phyloP scores from a whole-genome alignment of 2,797 vertebrate genomes.

The Catostomus latipinnis region DNA sequence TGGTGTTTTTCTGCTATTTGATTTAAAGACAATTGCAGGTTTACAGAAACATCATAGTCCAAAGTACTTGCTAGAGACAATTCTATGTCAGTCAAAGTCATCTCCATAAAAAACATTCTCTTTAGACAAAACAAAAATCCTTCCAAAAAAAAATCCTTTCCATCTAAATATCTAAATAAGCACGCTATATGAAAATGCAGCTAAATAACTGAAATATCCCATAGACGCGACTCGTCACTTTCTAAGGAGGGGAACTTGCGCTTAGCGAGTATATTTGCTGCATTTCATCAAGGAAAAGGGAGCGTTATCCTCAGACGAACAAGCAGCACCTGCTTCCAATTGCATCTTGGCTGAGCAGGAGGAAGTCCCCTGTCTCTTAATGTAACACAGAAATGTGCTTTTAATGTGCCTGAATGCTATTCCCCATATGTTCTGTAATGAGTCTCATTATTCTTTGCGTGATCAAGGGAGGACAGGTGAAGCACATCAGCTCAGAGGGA shows the following conservation, averaged over 20 bases:
- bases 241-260: neutral
- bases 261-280: neutral
- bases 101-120: neutral
- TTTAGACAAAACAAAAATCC: neutral
- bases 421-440: slow-evolving; percentile 58
- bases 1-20: too few relatives aligned
- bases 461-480: slow-evolving; percentile 19
- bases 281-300: neutral
- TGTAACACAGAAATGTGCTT: slow-evolving; percentile 47
- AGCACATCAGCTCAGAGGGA: neutral
- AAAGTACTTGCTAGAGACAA: neutral
- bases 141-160: neutral
- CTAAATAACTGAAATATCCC: neutral
- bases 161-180: neutral
- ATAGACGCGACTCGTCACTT: neutral
- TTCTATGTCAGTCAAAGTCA: too few relatives aligned
- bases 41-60: too few relatives aligned
- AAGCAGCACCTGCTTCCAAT: slow-evolving; percentile 54
- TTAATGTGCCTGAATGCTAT: slow-evolving; percentile 37
- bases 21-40: neutral
- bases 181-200: neutral
- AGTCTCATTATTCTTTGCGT: slow-evolving; percentile 62
- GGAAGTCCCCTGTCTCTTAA: slow-evolving; percentile 31
- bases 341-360: slow-evolving; percentile 41
- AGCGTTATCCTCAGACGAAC: too few relatives aligned